Evolutionary conservation across 2,797 vertebrate species (phyloP).

Genomic region (Luscinia megarhynchos): DNA sequence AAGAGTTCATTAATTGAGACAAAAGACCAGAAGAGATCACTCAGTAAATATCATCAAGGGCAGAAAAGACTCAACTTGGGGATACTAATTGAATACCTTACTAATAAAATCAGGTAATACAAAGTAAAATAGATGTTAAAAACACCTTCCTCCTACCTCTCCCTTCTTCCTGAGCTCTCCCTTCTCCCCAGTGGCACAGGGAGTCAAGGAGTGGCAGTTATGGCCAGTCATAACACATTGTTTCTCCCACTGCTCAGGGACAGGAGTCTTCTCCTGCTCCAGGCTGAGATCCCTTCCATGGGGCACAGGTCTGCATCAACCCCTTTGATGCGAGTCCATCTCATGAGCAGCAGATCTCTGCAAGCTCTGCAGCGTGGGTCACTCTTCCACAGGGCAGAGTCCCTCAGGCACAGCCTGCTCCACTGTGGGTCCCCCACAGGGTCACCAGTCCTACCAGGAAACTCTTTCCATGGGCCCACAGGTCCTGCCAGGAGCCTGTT

Average conservation of each 20-base stretch:
- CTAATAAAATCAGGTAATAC: background rate
- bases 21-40: background rate
- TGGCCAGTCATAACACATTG: background rate
- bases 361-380: rapidly evolving
- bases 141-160: background rate
- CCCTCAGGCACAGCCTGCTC: background rate
- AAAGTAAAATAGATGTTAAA: background rate
- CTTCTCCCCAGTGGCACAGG: background rate
- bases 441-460: background rate
- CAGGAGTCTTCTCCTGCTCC: background rate
- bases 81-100: background rate
- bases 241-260: background rate
- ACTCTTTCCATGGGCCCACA: background rate
- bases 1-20: background rate
- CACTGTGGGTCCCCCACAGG: too few species aligned
- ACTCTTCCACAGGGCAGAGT: too few species aligned
- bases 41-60: background rate
- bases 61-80: background rate
- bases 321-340: rapidly evolving
- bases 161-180: background rate
- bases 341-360: background rate
- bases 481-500: background rate
- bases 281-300: background rate
- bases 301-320: too few species aligned
- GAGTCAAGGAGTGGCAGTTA: background rate